phyloP scores from a whole-genome alignment of 2,113 vertebrate species.

The Mormyrus iriodes region DNA sequence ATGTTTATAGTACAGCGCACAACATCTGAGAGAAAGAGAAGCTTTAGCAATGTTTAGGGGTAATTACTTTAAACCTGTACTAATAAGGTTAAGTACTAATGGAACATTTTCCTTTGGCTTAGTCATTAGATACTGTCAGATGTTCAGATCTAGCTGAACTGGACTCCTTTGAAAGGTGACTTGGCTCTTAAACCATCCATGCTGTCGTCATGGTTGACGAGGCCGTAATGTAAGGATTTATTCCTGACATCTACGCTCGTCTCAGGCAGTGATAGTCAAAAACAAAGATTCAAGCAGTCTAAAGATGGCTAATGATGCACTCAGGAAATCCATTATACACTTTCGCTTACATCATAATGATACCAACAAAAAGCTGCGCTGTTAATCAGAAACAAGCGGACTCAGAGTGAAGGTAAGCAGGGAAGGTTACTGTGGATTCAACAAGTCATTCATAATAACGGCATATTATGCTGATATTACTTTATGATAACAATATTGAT shows the following conservation, averaged over 20 bases:
- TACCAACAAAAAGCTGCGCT: not conserved
- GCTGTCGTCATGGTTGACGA: not conserved
- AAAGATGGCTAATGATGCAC: not conserved
- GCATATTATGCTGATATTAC: not conserved
- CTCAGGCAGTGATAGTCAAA: not conserved
- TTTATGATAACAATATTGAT: conserved; percentile 6
- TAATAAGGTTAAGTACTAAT: not conserved
- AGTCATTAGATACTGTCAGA: not conserved
- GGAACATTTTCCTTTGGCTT: not conserved
- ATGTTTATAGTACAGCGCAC: not conserved
- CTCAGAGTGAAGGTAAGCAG: not conserved
- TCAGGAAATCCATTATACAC: not conserved
- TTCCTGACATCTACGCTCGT: not conserved
- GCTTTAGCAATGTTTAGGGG: not conserved
- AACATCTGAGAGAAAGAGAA: not conserved
- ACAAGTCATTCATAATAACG: not conserved
- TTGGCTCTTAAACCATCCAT: not conserved
- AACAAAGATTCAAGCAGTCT: not conserved
- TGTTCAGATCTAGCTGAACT: not conserved
- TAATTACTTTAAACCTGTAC: not conserved
- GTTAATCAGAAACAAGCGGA: not conserved
- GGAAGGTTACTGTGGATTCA: not conserved
- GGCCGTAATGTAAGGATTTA: not conserved
- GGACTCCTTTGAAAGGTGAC: not conserved
- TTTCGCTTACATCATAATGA: not conserved